phyloP scores from a whole-genome alignment of 2,797 vertebrate genomes.

The Vipera latastei region DNA sequence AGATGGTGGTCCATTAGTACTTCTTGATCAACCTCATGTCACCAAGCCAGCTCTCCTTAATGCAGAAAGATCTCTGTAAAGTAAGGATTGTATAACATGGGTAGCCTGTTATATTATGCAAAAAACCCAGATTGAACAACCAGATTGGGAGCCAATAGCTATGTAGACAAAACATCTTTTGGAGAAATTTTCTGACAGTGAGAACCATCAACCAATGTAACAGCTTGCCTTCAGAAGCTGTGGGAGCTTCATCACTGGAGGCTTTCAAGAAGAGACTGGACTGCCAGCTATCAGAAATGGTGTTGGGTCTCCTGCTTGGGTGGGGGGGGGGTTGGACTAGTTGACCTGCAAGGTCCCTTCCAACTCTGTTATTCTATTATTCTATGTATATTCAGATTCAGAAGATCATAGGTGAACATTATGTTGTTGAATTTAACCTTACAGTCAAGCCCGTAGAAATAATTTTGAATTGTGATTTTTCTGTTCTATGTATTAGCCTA shows the following conservation, averaged over 20 bases:
- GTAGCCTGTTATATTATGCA: background rate
- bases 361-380: too few species aligned
- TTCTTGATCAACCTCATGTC: background rate
- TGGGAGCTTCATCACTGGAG: too few species aligned
- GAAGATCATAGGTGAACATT: background rate
- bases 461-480: background rate
- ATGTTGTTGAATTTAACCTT: background rate
- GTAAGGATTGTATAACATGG: background rate
- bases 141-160: background rate
- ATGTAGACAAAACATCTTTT: background rate
- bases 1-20: background rate
- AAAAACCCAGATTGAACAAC: background rate
- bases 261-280: too few species aligned
- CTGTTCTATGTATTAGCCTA: background rate
- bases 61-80: background rate
- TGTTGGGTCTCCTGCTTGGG: too few species aligned
- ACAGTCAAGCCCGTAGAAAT: background rate
- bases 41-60: background rate
- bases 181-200: too few species aligned
- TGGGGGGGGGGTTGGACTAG: too few species aligned
- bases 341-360: too few species aligned
- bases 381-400: background rate
- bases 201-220: too few species aligned
- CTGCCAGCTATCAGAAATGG: too few species aligned
- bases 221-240: too few species aligned